Percentiles rank a stretch among this genome's conserved stretches.
Evolutionary conservation across 64 coral and sea anemone genomes (phyloP).

Genomic region (Acropora tenuis): DNA sequence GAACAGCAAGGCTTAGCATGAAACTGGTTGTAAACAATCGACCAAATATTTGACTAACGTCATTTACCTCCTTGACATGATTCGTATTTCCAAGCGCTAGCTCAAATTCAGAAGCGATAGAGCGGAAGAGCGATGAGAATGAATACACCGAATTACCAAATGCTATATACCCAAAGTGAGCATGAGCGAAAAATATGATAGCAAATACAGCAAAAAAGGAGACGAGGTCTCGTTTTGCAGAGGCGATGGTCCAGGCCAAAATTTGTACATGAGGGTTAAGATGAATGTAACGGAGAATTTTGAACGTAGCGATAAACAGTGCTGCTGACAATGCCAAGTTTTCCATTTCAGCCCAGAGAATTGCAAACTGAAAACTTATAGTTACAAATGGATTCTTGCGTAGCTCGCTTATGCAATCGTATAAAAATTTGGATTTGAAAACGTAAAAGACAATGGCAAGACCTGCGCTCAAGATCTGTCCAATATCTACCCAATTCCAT

Average conservation of each 20-base stretch:
- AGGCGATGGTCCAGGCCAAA: background rate
- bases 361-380: slow-evolving; percentile 22
- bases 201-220: slow-evolving; percentile 4
- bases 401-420: background rate
- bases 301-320: slow-evolving; percentile 15
- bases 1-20: slow-evolving; percentile 18
- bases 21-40: slow-evolving; percentile 9
- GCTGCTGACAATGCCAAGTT: slow-evolving; percentile 3
- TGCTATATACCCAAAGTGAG: slow-evolving; percentile 17
- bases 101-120: slow-evolving; percentile 9
- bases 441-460: slow-evolving; percentile 20
- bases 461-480: background rate
- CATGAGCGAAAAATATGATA: slow-evolving; percentile 3
- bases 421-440: slow-evolving; percentile 8
- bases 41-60: slow-evolving; percentile 6
- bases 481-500: slow-evolving; percentile 44
- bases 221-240: background rate
- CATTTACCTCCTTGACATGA: background rate
- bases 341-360: slow-evolving; percentile 24
- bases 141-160: slow-evolving; percentile 10
- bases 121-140: background rate
- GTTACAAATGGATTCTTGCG: slow-evolving; percentile 8
- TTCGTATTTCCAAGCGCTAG: background rate
- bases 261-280: slow-evolving; percentile 24
- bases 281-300: slow-evolving; percentile 38